Conservation (phyloP, 2,797 vertebrate species). For the Hyperoplus immaculatus region DNA sequence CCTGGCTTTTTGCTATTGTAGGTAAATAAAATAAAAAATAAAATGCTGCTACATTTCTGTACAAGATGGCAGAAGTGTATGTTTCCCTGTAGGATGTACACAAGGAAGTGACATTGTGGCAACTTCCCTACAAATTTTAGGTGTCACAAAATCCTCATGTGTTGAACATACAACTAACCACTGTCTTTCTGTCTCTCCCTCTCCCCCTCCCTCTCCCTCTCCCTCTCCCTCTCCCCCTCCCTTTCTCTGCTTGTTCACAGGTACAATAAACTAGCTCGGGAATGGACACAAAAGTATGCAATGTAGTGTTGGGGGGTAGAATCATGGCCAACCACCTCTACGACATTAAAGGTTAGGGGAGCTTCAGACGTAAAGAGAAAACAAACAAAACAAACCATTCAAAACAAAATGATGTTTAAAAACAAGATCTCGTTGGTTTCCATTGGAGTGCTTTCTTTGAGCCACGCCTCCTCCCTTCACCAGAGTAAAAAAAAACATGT, state of each 20-base stretch:
- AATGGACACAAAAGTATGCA: constrained; percentile 99
- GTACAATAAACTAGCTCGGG: constrained; percentile 99
- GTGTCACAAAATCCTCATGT: not conserved
- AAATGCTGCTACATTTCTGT: not conserved
- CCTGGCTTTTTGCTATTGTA: not conserved
- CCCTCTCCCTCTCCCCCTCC: not conserved
- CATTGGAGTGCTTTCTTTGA: constrained; percentile 99
- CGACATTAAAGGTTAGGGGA: constrained; percentile 93
- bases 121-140: not conserved
- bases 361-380: constrained; percentile 94
- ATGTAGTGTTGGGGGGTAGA: constrained; percentile 96
- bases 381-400: constrained; percentile 82
- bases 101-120: not conserved
- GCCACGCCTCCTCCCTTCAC: constrained; percentile 94
- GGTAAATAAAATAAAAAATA: not conserved
- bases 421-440: constrained; percentile 94
- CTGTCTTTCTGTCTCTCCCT: not conserved
- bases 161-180: constrained; percentile 16
- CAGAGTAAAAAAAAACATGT: constrained; percentile 90
- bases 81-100: constrained; percentile 4
- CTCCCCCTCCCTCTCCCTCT: not conserved
- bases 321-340: constrained; percentile 94
- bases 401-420: constrained; percentile 82
- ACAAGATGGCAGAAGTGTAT: not conserved
- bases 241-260: constrained; percentile 80